phyloP scores from a whole-genome alignment of 2,113 vertebrate species.

The Etheostoma cragini region DNA sequence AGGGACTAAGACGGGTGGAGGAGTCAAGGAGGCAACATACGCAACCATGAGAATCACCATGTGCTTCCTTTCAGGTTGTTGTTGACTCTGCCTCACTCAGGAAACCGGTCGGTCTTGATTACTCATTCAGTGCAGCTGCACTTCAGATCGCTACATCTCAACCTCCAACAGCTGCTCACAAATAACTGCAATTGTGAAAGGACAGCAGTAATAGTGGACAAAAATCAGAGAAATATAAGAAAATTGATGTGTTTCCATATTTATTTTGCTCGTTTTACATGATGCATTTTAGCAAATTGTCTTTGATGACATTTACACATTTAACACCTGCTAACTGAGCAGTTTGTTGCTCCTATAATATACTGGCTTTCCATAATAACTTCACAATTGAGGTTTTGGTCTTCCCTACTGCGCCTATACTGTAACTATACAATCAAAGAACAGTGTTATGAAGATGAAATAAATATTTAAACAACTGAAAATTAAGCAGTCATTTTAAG shows the following conservation, averaged over 20 bases:
- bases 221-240: slow-evolving; percentile 31
- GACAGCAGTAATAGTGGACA: neutral
- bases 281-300: slow-evolving; percentile 75
- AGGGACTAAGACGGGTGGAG: no score
- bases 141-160: neutral
- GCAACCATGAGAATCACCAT: no score
- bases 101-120: neutral
- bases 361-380: slow-evolving; percentile 65
- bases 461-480: slow-evolving; percentile 47
- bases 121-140: neutral
- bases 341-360: slow-evolving; percentile 70
- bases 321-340: slow-evolving; percentile 76
- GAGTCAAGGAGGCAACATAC: no score
- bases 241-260: slow-evolving; percentile 75
- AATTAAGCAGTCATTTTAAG: slow-evolving; percentile 48
- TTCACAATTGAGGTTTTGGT: slow-evolving; percentile 63
- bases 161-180: neutral
- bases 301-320: slow-evolving; percentile 79
- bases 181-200: neutral
- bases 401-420: slow-evolving; percentile 69
- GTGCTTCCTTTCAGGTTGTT: neutral
- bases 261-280: slow-evolving; percentile 83
- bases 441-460: slow-evolving; percentile 64
- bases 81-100: neutral
- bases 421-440: slow-evolving; percentile 81